Conservation (phyloP, 2,113 vertebrate species). For the Corapipo altera region DNA sequence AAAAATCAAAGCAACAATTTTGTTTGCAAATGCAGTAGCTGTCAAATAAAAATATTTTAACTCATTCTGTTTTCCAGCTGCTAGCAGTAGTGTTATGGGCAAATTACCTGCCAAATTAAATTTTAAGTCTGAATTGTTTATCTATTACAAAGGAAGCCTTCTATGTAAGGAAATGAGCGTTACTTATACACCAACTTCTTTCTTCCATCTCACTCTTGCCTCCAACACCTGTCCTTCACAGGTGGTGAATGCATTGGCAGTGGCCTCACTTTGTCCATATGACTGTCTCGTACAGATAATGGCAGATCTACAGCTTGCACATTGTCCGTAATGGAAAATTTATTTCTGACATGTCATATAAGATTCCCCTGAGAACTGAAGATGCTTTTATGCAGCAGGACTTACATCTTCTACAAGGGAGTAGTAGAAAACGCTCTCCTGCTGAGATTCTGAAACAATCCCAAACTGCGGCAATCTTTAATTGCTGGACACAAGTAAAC, state of each 20-base stretch:
- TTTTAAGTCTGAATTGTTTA: background rate
- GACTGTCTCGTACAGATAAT: background rate
- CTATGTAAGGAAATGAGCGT: background rate
- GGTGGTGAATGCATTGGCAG: background rate
- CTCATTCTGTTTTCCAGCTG: conserved; percentile 9
- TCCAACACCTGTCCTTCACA: background rate
- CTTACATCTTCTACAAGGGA: background rate
- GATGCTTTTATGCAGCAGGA: background rate
- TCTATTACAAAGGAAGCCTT: background rate
- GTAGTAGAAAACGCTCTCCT: background rate
- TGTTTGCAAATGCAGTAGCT: background rate
- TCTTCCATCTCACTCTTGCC: background rate
- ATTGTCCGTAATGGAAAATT: background rate
- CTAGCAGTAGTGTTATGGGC: background rate
- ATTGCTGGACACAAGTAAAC: conserved; percentile 36
- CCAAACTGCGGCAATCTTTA: conserved; percentile 14
- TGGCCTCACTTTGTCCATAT: background rate
- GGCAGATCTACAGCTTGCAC: background rate
- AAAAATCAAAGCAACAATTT: conserved; percentile 6
- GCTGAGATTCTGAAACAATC: conserved; percentile 10
- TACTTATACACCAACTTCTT: background rate
- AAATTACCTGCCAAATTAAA: conserved; percentile 33
- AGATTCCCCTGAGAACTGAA: background rate
- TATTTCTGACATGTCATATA: background rate
- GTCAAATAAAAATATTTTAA: conserved; percentile 24